phyloP scores from a whole-genome alignment of 30 jellyfish, hydroid and myxozoan genomes.

The Pelagia noctiluca region DNA sequence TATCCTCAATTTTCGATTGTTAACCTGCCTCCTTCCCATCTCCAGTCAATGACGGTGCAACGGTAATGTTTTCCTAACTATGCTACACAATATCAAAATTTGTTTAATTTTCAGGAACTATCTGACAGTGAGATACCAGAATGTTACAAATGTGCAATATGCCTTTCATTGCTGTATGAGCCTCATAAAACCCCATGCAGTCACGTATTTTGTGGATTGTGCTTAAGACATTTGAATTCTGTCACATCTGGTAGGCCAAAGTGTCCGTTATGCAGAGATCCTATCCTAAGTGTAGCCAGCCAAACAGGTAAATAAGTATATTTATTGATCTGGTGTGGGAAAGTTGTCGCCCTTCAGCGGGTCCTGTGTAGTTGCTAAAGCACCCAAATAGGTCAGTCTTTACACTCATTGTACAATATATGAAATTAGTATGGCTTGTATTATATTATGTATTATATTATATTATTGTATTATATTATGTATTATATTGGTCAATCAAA shows the following conservation, averaged over 20 bases:
- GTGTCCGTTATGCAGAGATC: conserved; percentile 96
- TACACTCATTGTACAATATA: too few species aligned
- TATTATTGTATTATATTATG: too few species aligned
- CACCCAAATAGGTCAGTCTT: too few species aligned
- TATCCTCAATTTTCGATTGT: background rate
- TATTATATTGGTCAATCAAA: too few species aligned
- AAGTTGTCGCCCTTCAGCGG: too few species aligned
- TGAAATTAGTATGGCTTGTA: too few species aligned
- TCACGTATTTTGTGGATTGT: conserved; percentile 91
- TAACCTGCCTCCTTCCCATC: background rate
- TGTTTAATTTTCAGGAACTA: conserved; percentile 25
- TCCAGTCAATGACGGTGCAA: background rate
- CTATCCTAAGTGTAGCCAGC: conserved; percentile 62
- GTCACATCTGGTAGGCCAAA: conserved; percentile 82
- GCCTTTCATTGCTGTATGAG: conserved; percentile 79
- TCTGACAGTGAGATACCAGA: conserved; percentile 89
- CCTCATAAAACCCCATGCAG: conserved; percentile 93
- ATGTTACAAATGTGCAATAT: conserved; percentile 89
- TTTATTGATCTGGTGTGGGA: too few species aligned
- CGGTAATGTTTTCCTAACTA: background rate
- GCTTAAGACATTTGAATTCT: conserved; percentile 86
- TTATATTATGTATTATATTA: too few species aligned
- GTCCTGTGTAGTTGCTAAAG: too few species aligned
- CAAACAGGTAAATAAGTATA: conserved; percentile 80
- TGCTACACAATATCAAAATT: background rate